These are phyloP conservation scores for Daubentonia madagascariensis DNA, from an alignment of 2,113 vertebrate genomes.

Conservation along the genomic window DNA sequence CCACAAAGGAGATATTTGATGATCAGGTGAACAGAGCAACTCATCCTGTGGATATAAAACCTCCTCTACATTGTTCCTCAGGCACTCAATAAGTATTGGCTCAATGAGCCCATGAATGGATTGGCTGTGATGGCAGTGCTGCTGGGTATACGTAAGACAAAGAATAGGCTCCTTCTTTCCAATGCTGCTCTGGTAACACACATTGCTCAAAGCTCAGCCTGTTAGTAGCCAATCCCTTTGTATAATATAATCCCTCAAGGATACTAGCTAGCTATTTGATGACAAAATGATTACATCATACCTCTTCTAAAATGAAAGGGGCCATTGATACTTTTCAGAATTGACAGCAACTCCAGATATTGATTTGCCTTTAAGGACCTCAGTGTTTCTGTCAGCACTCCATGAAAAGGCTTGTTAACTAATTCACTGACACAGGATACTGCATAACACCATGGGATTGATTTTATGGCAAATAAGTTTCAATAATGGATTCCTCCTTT, in stretches of 20 bases:
- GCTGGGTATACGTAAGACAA: neutral
- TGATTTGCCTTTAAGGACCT: neutral
- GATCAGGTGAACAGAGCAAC: neutral
- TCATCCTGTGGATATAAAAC: neutral
- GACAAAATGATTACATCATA: neutral
- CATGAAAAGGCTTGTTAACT: neutral
- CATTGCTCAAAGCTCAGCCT: neutral
- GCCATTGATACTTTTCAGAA: neutral
- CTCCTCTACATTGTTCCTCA: neutral
- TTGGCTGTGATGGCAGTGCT: neutral
- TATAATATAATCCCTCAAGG: neutral
- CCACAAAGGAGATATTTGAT: neutral
- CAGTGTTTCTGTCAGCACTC: neutral
- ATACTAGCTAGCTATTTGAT: neutral
- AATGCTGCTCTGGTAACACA: neutral
- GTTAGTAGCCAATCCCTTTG: neutral
- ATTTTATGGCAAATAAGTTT: neutral
- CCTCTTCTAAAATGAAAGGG: neutral
- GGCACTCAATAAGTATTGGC: too few species aligned
- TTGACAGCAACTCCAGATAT: neutral
- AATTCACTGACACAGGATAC: neutral
- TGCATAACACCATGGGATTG: neutral
- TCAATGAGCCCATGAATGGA: neutral
- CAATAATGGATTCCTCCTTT: neutral
- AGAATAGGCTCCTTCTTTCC: neutral